These are phyloP conservation scores for Aepyceros melampus DNA, from an alignment of 2,113 vertebrate species.

Conservation along the genomic window DNA sequence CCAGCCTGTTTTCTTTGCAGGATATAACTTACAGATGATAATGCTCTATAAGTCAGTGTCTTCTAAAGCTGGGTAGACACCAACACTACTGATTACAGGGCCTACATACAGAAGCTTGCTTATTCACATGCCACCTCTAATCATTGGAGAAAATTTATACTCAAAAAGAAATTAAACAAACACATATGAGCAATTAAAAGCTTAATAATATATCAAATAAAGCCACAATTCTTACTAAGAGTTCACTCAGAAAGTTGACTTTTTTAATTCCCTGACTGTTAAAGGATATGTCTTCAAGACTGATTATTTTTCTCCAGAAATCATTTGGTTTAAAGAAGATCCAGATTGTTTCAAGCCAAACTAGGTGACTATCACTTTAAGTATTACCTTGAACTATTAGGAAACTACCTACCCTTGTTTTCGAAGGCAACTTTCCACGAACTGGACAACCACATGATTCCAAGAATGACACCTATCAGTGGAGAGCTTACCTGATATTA, in stretches of 20 bases:
- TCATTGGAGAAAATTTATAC: not conserved
- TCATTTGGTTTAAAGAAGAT: not conserved
- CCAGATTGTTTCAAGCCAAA: not conserved
- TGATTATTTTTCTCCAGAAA: not conserved
- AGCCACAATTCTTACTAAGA: not conserved
- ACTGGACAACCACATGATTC: not conserved
- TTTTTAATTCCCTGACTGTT: not conserved
- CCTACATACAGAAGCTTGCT: not conserved
- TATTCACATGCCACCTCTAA: not conserved
- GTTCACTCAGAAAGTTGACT: not conserved
- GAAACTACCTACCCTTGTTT: not conserved
- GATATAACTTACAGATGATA: not conserved
- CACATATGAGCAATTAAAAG: not conserved
- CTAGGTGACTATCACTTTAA: not conserved
- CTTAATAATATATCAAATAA: not conserved
- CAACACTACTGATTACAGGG: not conserved
- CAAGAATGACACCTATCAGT: not conserved
- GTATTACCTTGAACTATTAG: not conserved
- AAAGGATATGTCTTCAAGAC: not conserved
- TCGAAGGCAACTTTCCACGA: not conserved
- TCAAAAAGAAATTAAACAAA: not conserved
- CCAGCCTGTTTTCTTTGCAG: not conserved
- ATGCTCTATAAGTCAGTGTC: not conserved
- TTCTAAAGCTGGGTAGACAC: not conserved
- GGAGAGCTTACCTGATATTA: not conserved